phyloP scores from a whole-genome alignment of 1,140 invertebrate genomes.

The Zaprionus tsacasi region DNA sequence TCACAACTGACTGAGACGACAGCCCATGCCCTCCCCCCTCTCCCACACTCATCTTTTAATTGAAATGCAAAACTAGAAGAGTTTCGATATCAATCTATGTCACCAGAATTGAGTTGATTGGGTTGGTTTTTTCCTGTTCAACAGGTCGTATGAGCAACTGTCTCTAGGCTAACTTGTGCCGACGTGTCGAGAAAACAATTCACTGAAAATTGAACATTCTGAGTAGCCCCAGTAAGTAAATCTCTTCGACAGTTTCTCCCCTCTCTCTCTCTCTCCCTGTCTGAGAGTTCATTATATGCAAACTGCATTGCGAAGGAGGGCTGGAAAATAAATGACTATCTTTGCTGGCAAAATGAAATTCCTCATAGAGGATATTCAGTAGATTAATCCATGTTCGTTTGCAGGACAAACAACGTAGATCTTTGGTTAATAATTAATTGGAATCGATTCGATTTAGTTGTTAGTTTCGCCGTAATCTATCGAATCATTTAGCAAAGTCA shows the following conservation, averaged over 20 bases:
- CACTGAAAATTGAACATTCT: conserved; percentile 21
- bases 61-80: conserved; percentile 40
- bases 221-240: not conserved
- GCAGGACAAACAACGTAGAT: not conserved
- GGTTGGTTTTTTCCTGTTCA: conserved; percentile 65
- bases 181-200: conserved; percentile 36
- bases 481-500: conserved; percentile 26
- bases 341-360: not conserved
- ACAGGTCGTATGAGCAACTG: conserved; percentile 61
- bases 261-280: not conserved
- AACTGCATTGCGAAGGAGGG: not conserved
- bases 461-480: not conserved
- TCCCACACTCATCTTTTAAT: conserved; percentile 37
- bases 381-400: not conserved
- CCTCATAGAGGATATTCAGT: not conserved
- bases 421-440: not conserved
- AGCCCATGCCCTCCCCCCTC: not conserved
- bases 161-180: not conserved
- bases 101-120: conserved; percentile 56
- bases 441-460: not conserved
- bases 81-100: conserved; percentile 12
- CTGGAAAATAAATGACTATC: not conserved
- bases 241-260: not conserved
- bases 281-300: not conserved
- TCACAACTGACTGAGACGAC: conserved; percentile 45